Evolutionary conservation across 2,888 invertebrate species (phyloP).

Genomic region (Apotomis betuletana): DNA sequence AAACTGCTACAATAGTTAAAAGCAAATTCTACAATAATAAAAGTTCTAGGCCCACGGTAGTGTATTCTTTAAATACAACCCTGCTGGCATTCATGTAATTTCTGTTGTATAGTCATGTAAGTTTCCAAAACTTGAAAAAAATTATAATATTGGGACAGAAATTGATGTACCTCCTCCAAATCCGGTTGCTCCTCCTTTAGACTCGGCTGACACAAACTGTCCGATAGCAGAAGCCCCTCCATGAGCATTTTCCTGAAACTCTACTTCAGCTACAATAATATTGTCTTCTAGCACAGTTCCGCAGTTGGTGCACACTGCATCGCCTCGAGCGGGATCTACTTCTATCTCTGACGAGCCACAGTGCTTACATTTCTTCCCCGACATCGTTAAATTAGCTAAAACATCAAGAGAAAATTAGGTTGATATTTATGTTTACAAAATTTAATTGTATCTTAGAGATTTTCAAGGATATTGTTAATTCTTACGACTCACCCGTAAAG

Average conservation of each 20-base stretch:
- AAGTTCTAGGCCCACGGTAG: too few relatives aligned
- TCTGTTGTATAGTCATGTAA: too few relatives aligned
- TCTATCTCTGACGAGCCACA: conserved; percentile 96
- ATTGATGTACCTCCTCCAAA: conserved; percentile 86
- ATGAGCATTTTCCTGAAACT: conserved; percentile 96
- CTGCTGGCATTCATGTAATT: too few relatives aligned
- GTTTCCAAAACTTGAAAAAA: not conserved
- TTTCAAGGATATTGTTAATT: not conserved
- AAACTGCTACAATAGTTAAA: too few relatives aligned
- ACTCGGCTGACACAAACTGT: conserved; percentile 96
- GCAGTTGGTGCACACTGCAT: conserved; percentile 97
- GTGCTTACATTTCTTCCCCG: conserved; percentile 91
- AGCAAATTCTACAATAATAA: too few relatives aligned
- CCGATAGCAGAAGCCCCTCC: conserved; percentile 95
- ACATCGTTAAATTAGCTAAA: conserved; percentile 58
- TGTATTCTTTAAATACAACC: too few relatives aligned
- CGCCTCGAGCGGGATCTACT: conserved; percentile 96
- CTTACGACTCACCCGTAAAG: conserved; percentile 2
- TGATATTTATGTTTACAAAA: conserved; percentile 35
- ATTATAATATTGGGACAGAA: too few relatives aligned
- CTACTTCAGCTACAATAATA: conserved; percentile 97
- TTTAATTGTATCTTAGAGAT: not conserved
- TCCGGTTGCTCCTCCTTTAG: conserved; percentile 91
- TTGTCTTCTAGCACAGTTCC: conserved; percentile 98
- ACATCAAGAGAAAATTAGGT: conserved; percentile 41